Evolutionary conservation across 2,888 invertebrate genomes (phyloP).

Genomic region (Eledona agricola): DNA sequence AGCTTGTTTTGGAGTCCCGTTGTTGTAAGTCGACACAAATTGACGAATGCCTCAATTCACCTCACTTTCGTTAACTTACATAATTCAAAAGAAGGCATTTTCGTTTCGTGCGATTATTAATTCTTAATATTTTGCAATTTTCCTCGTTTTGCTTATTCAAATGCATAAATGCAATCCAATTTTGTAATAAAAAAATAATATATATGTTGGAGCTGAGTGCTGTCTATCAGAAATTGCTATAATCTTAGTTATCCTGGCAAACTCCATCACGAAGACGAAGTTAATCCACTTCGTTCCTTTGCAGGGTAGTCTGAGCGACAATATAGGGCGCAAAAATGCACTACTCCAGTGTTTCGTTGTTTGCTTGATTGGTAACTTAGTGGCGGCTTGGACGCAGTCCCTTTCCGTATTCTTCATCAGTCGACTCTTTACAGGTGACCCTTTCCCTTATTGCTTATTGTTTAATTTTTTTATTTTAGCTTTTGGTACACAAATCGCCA

Average conservation of each 20-base stretch:
- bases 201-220: no score
- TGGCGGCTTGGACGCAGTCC: conserved; percentile 4
- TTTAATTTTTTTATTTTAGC: conserved; percentile 15
- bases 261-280: no score
- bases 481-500: conserved; percentile 24
- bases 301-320: conserved; percentile 31
- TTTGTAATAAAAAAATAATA: no score
- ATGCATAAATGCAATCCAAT: no score
- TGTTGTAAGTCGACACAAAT: conserved; percentile 20
- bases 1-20: conserved; percentile 26
- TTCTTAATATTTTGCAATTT: no score
- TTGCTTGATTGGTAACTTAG: conserved; percentile 12
- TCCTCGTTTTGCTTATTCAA: no score
- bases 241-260: no score
- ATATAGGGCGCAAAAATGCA: conserved; percentile 20
- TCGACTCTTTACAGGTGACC: conserved; percentile 22
- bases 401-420: conserved; percentile 24
- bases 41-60: not conserved
- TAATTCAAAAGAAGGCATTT: no score
- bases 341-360: conserved; percentile 17
- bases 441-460: no score
- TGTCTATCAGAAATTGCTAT: no score
- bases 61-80: no score
- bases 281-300: conserved; percentile 1
- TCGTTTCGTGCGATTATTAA: no score